Evolutionary conservation across 30 jellyfish, hydroid and myxozoan species (phyloP).

Genomic region (Chrysaora quinquecirrha): DNA sequence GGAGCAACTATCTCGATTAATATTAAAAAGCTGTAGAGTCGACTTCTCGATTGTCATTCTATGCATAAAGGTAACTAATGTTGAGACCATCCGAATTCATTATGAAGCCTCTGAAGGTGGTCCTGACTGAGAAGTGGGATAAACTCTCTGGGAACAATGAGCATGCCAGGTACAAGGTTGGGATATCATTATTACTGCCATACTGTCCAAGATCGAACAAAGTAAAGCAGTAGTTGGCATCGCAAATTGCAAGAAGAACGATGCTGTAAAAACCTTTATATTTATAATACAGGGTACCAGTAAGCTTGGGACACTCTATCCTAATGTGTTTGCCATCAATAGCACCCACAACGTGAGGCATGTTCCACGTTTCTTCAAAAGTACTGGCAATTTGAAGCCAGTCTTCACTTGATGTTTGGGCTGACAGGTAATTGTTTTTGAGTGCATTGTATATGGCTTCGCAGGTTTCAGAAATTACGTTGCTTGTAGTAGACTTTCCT

Average conservation of each 20-base stretch:
- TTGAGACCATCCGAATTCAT: too few species aligned
- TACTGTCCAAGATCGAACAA: conserved; percentile 29
- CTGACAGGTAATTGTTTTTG: background rate
- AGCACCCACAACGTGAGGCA: conserved; percentile 46
- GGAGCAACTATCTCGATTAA: too few species aligned
- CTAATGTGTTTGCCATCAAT: conserved; percentile 40
- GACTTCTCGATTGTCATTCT: too few species aligned
- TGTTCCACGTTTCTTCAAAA: conserved; percentile 35
- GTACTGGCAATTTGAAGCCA: conserved; percentile 13
- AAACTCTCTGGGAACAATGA: too few species aligned
- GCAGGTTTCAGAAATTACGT: conserved; percentile 27
- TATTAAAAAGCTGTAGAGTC: too few species aligned
- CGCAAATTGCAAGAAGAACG: conserved; percentile 58
- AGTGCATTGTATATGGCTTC: conserved; percentile 22
- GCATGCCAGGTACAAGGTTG: too few species aligned
- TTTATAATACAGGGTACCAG: conserved; percentile 39
- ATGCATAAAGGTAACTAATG: too few species aligned
- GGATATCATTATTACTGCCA: conserved; percentile 57
- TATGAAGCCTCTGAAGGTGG: too few species aligned
- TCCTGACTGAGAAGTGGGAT: too few species aligned
- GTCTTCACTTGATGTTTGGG: background rate
- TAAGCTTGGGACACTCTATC: conserved; percentile 41
- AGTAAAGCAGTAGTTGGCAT: conserved; percentile 54
- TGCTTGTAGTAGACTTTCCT: conserved; percentile 38
- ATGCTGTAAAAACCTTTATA: conserved; percentile 53